Evolutionary conservation across 2,888 invertebrate genomes (phyloP).

Genomic region (Choristoneura rosaceana): DNA sequence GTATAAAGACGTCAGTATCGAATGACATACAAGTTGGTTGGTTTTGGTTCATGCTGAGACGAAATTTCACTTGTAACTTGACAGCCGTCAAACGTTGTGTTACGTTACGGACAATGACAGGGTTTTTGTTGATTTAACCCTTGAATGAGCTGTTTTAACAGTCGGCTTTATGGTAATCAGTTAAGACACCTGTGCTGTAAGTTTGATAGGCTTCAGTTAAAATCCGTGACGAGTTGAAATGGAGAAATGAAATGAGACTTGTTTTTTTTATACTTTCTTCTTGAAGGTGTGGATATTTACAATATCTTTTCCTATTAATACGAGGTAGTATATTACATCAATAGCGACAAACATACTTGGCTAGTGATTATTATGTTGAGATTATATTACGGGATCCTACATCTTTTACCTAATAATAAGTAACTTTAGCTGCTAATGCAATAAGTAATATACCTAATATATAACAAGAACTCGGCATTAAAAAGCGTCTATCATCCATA

Average conservation of each 20-base stretch:
- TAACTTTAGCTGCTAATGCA: no score
- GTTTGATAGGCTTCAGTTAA: constrained; percentile 29
- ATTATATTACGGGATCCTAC: no score
- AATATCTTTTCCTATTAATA: background rate
- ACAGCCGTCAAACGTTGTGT: constrained; percentile 61
- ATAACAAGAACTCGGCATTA: no score
- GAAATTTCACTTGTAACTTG: constrained; percentile 74
- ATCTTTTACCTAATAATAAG: no score
- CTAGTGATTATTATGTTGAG: no score
- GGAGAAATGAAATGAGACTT: background rate
- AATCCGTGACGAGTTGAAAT: constrained; percentile 30
- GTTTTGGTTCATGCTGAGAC: constrained; percentile 77
- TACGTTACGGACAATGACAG: constrained; percentile 59
- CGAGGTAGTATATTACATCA: no score
- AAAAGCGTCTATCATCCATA: no score
- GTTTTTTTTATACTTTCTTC: constrained; percentile 2
- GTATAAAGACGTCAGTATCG: constrained; percentile 82
- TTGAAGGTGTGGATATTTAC: background rate
- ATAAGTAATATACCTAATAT: no score
- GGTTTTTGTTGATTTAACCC: constrained; percentile 62
- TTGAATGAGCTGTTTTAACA: constrained; percentile 45
- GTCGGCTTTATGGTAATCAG: constrained; percentile 37
- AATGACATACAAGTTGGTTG: constrained; percentile 76
- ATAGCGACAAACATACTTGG: no score
- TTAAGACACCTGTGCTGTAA: constrained; percentile 40